Evolutionary conservation across 53 echinoderm and acorn worm genomes (phyloP).

Genomic region (Arbacia lixula): DNA sequence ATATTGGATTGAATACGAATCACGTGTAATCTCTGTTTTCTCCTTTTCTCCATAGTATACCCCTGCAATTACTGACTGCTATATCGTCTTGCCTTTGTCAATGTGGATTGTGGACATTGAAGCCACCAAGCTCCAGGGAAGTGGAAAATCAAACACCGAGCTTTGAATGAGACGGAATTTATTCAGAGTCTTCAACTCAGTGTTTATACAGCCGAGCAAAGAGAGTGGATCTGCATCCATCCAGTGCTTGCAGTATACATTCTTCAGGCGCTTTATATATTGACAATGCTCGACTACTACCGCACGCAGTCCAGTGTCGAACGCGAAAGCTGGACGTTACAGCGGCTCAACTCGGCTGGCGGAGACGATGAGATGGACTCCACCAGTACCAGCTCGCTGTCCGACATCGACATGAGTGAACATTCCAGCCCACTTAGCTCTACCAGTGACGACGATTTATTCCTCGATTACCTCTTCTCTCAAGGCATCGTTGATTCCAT

Average conservation of each 20-base stretch:
- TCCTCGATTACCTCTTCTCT: slow-evolving; percentile 95
- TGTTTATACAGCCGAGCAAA: slow-evolving; percentile 47
- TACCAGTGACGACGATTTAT: slow-evolving; percentile 73
- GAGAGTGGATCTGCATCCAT: slow-evolving; percentile 38
- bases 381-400: slow-evolving; percentile 61
- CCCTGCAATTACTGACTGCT: slow-evolving; percentile 34
- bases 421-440: slow-evolving; percentile 63
- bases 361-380: slow-evolving; percentile 76
- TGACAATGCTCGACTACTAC: slow-evolving; percentile 88
- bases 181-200: slow-evolving; percentile 18
- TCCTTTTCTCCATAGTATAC: slow-evolving; percentile 34
- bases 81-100: slow-evolving; percentile 25
- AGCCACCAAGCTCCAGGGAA: slow-evolving; percentile 4
- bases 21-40: not conserved
- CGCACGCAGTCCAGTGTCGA: slow-evolving; percentile 92
- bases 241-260: too few relatives aligned
- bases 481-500: slow-evolving; percentile 86
- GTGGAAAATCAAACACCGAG: slow-evolving; percentile 42
- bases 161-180: slow-evolving; percentile 17
- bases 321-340: slow-evolving; percentile 94
- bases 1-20: not conserved
- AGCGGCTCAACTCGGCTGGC: slow-evolving; percentile 85
- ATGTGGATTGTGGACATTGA: slow-evolving; percentile 18
- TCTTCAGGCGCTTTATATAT: too few relatives aligned
- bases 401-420: slow-evolving; percentile 70